A percentile compares a stretch with the other conserved stretches of the same genome.
phyloP scores from a whole-genome alignment of 2,113 vertebrate genomes.

The Passer montanus region DNA sequence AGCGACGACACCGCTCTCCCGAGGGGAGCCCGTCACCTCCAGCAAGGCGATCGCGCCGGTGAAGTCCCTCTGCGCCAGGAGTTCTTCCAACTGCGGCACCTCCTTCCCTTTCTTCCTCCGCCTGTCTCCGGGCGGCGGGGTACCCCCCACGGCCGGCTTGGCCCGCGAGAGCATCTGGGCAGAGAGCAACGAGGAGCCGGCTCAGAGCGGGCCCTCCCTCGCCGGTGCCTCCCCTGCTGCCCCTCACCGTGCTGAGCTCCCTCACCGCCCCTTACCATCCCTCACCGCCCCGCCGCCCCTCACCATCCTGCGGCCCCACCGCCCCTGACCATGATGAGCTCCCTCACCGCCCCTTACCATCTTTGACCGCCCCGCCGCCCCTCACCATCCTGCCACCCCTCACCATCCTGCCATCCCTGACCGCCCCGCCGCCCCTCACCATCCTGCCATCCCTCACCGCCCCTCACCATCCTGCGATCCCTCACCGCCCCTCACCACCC shows the following conservation, averaged over 20 bases:
- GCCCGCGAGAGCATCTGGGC: slow-evolving; percentile 91
- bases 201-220: not conserved
- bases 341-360: not conserved
- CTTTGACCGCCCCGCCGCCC: not conserved
- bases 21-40: slow-evolving; percentile 77
- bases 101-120: slow-evolving; percentile 86
- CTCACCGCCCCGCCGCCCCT: not conserved
- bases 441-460: not conserved
- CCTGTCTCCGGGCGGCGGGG: slow-evolving; percentile 72
- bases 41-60: slow-evolving; percentile 89
- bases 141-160: slow-evolving; percentile 87
- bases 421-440: not conserved
- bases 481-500: not conserved
- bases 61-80: slow-evolving; percentile 88
- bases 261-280: not conserved
- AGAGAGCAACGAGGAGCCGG: not conserved
- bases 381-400: not conserved
- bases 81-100: slow-evolving; percentile 86
- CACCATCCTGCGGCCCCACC: not conserved
- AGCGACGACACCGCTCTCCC: not conserved
- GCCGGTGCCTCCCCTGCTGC: not conserved
- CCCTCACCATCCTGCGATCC: slow-evolving; percentile 33
- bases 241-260: slow-evolving; percentile 24
- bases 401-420: slow-evolving; percentile 24
- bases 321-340: no score